Percentiles rank a stretch among this genome's conserved stretches.
phyloP scores from a whole-genome alignment of 1,140 invertebrate genomes.

The Pseudomyrmex gracilis region DNA sequence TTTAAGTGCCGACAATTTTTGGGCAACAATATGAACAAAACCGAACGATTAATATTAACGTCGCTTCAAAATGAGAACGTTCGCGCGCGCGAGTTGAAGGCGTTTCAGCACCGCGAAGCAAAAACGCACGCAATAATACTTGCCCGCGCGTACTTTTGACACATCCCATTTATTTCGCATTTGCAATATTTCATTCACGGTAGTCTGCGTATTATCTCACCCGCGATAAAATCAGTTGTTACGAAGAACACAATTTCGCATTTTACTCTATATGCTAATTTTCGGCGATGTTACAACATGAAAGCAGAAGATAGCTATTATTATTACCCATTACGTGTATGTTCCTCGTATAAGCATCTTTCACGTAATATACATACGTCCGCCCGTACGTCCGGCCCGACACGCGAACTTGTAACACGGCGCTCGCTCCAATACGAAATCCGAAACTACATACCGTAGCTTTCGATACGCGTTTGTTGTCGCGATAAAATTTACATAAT shows the following conservation, averaged over 20 bases:
- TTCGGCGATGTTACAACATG: slow-evolving; percentile 27
- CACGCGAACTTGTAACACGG: slow-evolving; percentile 5
- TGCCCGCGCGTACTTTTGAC: not conserved
- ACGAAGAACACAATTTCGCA: slow-evolving; percentile 48
- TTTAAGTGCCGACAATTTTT: too few relatives aligned
- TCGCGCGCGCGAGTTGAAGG: not conserved
- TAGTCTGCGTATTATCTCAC: slow-evolving; percentile 4
- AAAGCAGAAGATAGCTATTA: slow-evolving; percentile 23
- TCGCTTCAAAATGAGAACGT: too few relatives aligned
- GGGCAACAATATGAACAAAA: too few relatives aligned
- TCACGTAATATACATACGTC: not conserved
- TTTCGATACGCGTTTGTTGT: slow-evolving; percentile 34
- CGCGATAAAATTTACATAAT: slow-evolving; percentile 38
- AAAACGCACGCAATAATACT: not conserved
- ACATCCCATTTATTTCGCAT: slow-evolving; percentile 13
- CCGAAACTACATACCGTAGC: not conserved
- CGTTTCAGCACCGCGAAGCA: not conserved
- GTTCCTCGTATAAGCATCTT: not conserved
- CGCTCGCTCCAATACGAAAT: not conserved
- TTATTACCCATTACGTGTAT: slow-evolving; percentile 12
- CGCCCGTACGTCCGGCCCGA: not conserved
- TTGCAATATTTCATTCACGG: slow-evolving; percentile 21
- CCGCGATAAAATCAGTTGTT: slow-evolving; percentile 15
- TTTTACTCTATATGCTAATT: slow-evolving; percentile 61
- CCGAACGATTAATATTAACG: too few relatives aligned